Evolutionary conservation across 2,797 vertebrate genomes (phyloP), one percentile per base, ranked within the genome.

Genomic region (Dendrocincla tyrannina): DNA sequence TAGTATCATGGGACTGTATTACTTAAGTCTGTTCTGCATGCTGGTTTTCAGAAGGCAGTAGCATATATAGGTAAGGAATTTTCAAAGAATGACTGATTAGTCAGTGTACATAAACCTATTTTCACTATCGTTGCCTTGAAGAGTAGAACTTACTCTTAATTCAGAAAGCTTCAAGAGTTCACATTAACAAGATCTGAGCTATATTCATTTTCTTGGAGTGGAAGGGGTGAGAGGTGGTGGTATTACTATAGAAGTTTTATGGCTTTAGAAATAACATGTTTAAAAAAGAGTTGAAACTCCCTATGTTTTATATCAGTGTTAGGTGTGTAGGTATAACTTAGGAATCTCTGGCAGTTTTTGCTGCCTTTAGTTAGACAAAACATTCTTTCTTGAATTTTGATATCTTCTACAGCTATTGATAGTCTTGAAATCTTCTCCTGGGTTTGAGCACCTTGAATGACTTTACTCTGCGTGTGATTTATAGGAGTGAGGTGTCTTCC

Each of bases 241-340:
- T 68, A 14, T 60, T 82, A 37, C 25, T 41, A 0, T 7, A 55
- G 39, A 63, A 24, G 32, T 53, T 68, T 73, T 53, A 19, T 53
- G 33, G 12, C 14, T 91, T 22, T 50, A 53, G 20, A 19, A 85
- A 33, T 35, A 79, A 25, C 4, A 30, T 1, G 0, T 50, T 67
- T 74, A 24, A 89, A 72, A 76, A 85, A 59, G 59, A 30, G 5
- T 32, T 67, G 41, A 25, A 86, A 75, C 18, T 64, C 28, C 0
- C 0, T 74, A 2, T 41, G 3, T 76, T 7, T 1, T 50, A 3
- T 75, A 39, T 52, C 7, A 39, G 10, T 52, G 22, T 53, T 76
- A 7, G 8, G 32, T 59, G 11, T 80, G 12, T 77, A 25, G 69
- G 63, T 77, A 7, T 68, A 81, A 49, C 15, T 42, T 25, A 2